Evolutionary conservation across 2,888 invertebrate genomes (phyloP).

Genomic region (Papilio elwesi): DNA sequence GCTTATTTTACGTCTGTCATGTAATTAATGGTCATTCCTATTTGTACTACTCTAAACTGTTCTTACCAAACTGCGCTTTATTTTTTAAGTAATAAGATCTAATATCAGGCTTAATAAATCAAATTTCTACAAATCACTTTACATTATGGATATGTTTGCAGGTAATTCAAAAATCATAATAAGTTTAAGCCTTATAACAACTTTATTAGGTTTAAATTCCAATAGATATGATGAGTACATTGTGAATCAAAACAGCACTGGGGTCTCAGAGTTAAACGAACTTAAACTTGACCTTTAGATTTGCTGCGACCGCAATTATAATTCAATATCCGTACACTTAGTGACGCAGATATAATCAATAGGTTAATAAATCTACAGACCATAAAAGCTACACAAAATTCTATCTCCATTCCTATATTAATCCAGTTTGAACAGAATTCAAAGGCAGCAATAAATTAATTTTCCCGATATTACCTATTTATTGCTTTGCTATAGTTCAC

Average conservation of each 20-base stretch:
- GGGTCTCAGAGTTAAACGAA: constrained; percentile 40
- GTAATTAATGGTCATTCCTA: constrained; percentile 34
- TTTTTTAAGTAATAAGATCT: background rate
- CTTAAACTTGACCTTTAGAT: constrained; percentile 41
- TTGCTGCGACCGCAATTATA: constrained; percentile 38
- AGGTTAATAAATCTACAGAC: constrained; percentile 11
- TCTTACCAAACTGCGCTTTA: constrained; percentile 5
- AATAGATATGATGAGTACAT: background rate
- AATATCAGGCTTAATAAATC: background rate
- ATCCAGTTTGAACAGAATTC: too few species aligned
- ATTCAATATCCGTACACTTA: constrained; percentile 36
- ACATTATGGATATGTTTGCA: constrained; percentile 22
- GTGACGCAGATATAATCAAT: constrained; percentile 7
- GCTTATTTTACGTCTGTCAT: constrained; percentile 38
- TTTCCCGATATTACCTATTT: too few species aligned
- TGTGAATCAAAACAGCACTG: constrained; percentile 28
- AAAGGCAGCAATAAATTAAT: too few species aligned
- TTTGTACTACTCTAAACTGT: background rate
- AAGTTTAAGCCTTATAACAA: background rate
- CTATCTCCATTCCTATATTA: background rate
- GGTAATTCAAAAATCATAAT: background rate
- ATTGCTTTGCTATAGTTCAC: too few species aligned
- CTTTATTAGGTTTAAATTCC: constrained; percentile 1
- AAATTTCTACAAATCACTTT: constrained; percentile 10
- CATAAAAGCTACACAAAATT: background rate